Percentiles rank a stretch among this genome's conserved stretches.
These are phyloP conservation scores for Notothenia coriiceps DNA, from an alignment of 2,113 vertebrate species.

Conservation along the genomic window DNA sequence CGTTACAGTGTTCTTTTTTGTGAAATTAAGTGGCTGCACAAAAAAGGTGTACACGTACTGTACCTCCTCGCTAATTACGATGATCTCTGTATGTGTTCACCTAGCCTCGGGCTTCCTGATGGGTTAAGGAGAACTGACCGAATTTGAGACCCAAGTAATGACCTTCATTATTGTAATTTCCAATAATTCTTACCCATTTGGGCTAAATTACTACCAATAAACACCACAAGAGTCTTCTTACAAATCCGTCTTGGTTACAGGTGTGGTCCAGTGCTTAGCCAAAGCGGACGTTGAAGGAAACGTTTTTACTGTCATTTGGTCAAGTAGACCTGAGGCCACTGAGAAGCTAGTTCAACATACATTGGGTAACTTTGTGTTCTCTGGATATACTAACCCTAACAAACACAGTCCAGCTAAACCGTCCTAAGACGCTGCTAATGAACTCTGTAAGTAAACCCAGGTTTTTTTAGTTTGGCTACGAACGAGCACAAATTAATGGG, in stretches of 20 bases:
- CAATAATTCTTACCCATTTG: constrained; percentile 55
- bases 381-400: too few relatives aligned
- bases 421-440: too few relatives aligned
- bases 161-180: constrained; percentile 65
- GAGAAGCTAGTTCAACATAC: too few relatives aligned
- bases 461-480: too few relatives aligned
- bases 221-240: constrained; percentile 36
- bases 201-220: constrained; percentile 58
- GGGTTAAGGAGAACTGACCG: constrained; percentile 16
- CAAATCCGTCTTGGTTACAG: constrained; percentile 34
- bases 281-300: background rate
- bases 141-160: constrained; percentile 55
- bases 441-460: too few relatives aligned
- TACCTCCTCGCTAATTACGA: constrained; percentile 13
- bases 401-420: too few relatives aligned
- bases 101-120: background rate
- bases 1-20: constrained; percentile 1
- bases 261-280: constrained; percentile 17
- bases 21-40: background rate
- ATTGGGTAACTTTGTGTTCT: too few relatives aligned
- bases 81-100: constrained; percentile 22
- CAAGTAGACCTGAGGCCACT: background rate
- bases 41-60: background rate
- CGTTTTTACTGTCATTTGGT: constrained; percentile 4
- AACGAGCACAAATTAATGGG: too few relatives aligned